Conservation (phyloP, 2,797 vertebrate genomes). For the Gila robusta region DNA sequence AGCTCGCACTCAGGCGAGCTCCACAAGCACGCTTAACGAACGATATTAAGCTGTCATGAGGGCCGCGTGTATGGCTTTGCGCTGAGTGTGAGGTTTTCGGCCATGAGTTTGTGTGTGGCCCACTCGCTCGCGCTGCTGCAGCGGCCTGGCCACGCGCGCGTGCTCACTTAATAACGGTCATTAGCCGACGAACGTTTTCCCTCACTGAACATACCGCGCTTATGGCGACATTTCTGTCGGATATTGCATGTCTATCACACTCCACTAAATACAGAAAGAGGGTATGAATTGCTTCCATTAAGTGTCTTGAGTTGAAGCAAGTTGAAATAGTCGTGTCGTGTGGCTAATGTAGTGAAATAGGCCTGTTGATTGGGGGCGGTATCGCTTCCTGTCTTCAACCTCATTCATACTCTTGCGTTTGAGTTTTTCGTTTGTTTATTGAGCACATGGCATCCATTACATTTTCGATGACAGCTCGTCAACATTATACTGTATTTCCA, state of each 20-base stretch:
- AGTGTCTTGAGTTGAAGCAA: not conserved
- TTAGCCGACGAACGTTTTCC: conserved; percentile 30
- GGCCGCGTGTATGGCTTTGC: not conserved
- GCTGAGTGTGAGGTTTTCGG: not conserved
- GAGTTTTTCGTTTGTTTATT: not conserved
- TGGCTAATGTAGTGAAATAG: conserved; percentile 61
- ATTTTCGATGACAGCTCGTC: not conserved
- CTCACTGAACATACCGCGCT: not conserved
- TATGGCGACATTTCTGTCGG: not conserved
- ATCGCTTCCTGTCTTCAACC: conserved; percentile 31
- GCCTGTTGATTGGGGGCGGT: conserved; percentile 66
- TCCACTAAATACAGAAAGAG: not conserved
- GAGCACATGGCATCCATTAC: no score
- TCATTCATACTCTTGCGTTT: conserved; percentile 55
- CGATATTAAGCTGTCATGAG: not conserved
- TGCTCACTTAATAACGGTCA: conserved; percentile 58
- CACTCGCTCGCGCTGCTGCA: conserved; percentile 71
- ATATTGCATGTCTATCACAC: not conserved
- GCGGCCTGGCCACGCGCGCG: conserved; percentile 70
- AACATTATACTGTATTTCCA: not conserved
- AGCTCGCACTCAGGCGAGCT: not conserved
- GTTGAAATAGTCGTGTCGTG: conserved; percentile 59
- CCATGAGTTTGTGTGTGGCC: conserved; percentile 74
- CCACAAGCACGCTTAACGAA: not conserved
- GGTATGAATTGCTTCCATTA: not conserved